Percentiles rank a stretch among this genome's conserved stretches.
These are phyloP conservation scores for Chaetodon auriga DNA, from an alignment of 2,113 vertebrate genomes.

Conservation along the genomic window DNA sequence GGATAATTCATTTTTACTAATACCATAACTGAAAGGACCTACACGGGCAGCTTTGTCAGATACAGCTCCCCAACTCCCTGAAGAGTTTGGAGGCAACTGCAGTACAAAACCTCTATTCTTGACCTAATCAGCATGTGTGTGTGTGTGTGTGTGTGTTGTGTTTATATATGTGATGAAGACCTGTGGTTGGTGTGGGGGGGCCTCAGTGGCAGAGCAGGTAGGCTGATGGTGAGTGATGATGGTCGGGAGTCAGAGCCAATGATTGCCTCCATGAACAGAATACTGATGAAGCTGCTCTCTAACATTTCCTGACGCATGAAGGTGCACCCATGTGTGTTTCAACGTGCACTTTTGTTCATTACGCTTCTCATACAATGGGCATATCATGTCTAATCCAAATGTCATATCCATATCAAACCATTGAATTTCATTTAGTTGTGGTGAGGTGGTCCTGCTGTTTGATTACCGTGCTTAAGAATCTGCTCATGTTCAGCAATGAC, in stretches of 20 bases:
- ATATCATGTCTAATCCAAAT: constrained; percentile 17
- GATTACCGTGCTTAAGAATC: constrained; percentile 27
- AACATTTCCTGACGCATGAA: background rate
- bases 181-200: constrained; percentile 11
- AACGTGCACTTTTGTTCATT: background rate
- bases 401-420: constrained; percentile 31
- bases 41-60: background rate
- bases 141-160: constrained; percentile 19
- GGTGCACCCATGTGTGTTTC: background rate
- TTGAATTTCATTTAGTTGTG: constrained; percentile 39
- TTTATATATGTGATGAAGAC: constrained; percentile 22
- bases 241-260: constrained; percentile 50
- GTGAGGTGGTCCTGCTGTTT: constrained; percentile 18
- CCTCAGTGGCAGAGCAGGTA: constrained; percentile 26
- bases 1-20: background rate
- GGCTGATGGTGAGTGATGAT: constrained; percentile 57
- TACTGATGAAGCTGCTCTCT: constrained; percentile 63
- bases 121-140: constrained; percentile 38
- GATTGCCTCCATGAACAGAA: constrained; percentile 69
- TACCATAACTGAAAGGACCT: background rate
- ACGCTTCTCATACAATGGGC: background rate
- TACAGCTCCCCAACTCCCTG: background rate
- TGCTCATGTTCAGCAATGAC: constrained; percentile 40
- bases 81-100: background rate
- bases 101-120: constrained; percentile 10